Evolutionary conservation across 2,888 invertebrate genomes (phyloP).

Genomic region (Nomada fabriciana): DNA sequence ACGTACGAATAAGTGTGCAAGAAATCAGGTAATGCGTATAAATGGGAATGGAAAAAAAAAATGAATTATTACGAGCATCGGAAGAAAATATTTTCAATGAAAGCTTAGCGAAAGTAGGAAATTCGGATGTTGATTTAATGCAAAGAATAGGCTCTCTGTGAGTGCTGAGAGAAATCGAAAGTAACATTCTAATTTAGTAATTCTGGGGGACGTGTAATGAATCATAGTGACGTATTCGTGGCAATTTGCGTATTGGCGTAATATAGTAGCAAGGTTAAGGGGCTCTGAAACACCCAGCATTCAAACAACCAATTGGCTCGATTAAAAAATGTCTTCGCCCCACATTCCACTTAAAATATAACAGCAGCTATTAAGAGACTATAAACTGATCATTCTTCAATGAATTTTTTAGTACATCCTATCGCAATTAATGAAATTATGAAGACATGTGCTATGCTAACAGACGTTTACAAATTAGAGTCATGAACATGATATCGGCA

Average conservation of each 20-base stretch:
- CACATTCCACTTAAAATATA: too few species aligned
- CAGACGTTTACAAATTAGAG: too few species aligned
- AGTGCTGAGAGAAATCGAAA: constrained; percentile 26
- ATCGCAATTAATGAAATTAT: background rate
- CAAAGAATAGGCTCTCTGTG: background rate
- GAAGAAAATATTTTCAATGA: too few species aligned
- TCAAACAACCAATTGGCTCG: background rate
- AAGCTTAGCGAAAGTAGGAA: background rate
- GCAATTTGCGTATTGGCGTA: constrained; percentile 26
- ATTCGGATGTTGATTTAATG: background rate
- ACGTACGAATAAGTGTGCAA: too few species aligned
- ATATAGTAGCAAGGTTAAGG: constrained; percentile 20
- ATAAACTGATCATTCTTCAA: background rate
- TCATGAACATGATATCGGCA: background rate
- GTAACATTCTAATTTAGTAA: constrained; percentile 33
- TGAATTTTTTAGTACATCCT: background rate
- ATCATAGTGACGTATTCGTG: constrained; percentile 28
- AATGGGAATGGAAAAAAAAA: too few species aligned
- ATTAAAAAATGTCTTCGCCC: background rate
- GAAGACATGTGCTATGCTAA: too few species aligned
- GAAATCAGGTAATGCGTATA: too few species aligned
- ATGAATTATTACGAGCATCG: too few species aligned
- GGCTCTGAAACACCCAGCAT: background rate
- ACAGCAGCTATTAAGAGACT: too few species aligned
- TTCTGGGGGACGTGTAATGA: constrained; percentile 21